phyloP scores from a whole-genome alignment of 2,797 vertebrate species.

The Fistularia commersonii region DNA sequence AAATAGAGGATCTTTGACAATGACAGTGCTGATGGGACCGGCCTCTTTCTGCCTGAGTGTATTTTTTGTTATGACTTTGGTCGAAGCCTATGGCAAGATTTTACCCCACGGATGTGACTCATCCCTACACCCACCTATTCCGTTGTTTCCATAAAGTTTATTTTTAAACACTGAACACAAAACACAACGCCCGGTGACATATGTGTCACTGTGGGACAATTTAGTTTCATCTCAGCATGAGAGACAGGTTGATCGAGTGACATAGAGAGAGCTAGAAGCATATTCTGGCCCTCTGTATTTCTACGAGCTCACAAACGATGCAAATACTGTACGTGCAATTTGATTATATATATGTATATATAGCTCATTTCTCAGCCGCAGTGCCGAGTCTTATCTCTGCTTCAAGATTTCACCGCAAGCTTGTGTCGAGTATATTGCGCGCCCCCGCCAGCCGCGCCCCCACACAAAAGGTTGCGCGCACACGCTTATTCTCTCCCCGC shows the following conservation, averaged over 20 bases:
- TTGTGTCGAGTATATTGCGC: conserved; percentile 15
- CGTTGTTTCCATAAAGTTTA: conserved; percentile 42
- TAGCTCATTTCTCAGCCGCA: not conserved
- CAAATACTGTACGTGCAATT: no score
- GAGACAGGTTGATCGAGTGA: no score
- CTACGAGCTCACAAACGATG: no score
- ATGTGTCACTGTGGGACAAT: conserved; percentile 8
- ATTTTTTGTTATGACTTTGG: conserved; percentile 31
- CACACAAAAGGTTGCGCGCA: conserved; percentile 51
- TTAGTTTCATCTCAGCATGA: no score
- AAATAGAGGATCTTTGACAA: conserved; percentile 37
- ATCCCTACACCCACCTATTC: conserved; percentile 42
- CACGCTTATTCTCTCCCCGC: conserved; percentile 10
- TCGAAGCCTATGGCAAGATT: conserved; percentile 27
- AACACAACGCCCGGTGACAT: conserved; percentile 20
- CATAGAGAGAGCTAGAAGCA: no score
- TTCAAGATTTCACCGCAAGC: not conserved
- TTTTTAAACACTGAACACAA: conserved; percentile 36
- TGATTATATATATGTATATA: no score
- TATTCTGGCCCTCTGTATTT: no score
- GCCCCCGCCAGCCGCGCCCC: conserved; percentile 43
- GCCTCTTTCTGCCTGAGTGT: conserved; percentile 12
- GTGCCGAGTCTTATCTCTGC: not conserved
- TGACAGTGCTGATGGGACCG: conserved; percentile 16
- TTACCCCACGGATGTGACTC: conserved; percentile 45